Percentiles rank a stretch among this genome's conserved stretches.
Conservation (phyloP, 1,140 invertebrate genomes). For the Eufriesea mexicana region DNA sequence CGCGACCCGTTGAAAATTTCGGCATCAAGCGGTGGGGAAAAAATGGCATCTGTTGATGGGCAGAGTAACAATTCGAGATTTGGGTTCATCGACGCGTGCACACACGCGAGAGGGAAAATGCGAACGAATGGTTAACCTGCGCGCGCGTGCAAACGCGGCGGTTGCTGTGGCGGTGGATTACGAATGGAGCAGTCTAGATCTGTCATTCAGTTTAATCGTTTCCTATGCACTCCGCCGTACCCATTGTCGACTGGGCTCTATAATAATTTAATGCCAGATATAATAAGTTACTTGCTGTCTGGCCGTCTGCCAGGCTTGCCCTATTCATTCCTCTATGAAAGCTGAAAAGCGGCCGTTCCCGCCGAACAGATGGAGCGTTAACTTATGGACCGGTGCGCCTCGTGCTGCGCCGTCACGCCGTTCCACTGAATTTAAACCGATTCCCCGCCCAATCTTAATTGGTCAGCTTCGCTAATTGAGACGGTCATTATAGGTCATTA, state of each 20-base stretch:
- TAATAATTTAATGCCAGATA: conserved; percentile 83
- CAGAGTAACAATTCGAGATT: neutral
- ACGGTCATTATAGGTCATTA: conserved; percentile 71
- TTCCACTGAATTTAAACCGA: conserved; percentile 70
- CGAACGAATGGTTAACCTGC: conserved; percentile 12
- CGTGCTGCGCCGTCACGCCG: conserved; percentile 49
- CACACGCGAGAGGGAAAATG: neutral
- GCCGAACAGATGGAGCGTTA: conserved; percentile 77
- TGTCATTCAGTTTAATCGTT: conserved; percentile 81
- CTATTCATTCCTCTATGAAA: conserved; percentile 80
- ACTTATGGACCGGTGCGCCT: conserved; percentile 77
- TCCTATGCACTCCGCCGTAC: conserved; percentile 80
- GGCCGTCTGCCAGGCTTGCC: conserved; percentile 77
- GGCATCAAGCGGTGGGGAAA: neutral
- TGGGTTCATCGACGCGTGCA: neutral
- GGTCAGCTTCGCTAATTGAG: conserved; percentile 73
- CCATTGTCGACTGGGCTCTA: conserved; percentile 79
- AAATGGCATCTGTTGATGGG: neutral
- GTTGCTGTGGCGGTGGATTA: conserved; percentile 41
- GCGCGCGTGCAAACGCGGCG: conserved; percentile 22
- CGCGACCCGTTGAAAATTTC: neutral
- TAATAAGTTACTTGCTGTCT: conserved; percentile 83
- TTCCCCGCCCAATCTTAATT: conserved; percentile 69
- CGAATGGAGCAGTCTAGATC: conserved; percentile 65
- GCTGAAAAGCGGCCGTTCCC: conserved; percentile 74